phyloP scores from a whole-genome alignment of 2,113 vertebrate species.

The Tauraco erythrolophus region DNA sequence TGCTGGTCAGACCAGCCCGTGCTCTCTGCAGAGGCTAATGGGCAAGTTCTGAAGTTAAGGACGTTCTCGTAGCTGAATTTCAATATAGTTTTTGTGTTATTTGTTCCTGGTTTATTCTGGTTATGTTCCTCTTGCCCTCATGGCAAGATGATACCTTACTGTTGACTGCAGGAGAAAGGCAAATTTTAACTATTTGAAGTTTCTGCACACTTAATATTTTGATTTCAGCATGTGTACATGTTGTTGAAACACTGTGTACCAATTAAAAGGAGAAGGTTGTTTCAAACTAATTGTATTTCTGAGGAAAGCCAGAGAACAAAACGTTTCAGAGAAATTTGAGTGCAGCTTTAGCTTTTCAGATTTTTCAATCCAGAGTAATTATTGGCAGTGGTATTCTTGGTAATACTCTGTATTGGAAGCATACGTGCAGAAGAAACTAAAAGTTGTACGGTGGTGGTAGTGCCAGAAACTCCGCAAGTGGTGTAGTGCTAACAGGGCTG shows the following conservation, averaged over 20 bases:
- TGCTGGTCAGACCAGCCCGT: neutral
- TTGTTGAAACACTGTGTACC: neutral
- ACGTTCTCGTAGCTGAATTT: accelerated
- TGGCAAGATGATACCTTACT: neutral
- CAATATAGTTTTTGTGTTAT: neutral
- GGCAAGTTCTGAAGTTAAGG: neutral
- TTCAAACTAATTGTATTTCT: neutral
- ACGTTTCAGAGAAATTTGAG: neutral
- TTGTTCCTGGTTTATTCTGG: neutral
- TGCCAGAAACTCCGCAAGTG: neutral
- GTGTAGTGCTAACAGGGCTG: neutral
- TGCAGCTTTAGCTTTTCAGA: neutral
- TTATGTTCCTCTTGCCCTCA: neutral
- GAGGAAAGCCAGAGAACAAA: neutral
- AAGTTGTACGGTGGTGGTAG: neutral
- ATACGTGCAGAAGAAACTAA: neutral
- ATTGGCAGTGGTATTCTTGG: neutral
- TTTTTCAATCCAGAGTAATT: neutral
- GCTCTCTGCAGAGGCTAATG: neutral
- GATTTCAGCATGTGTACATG: neutral
- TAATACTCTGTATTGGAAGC: neutral
- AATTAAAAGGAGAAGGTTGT: neutral
- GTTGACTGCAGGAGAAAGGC: neutral
- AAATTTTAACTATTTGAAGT: neutral
- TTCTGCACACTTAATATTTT: neutral